Conservation (phyloP, 2,113 vertebrate species). For the Natator depressus region DNA sequence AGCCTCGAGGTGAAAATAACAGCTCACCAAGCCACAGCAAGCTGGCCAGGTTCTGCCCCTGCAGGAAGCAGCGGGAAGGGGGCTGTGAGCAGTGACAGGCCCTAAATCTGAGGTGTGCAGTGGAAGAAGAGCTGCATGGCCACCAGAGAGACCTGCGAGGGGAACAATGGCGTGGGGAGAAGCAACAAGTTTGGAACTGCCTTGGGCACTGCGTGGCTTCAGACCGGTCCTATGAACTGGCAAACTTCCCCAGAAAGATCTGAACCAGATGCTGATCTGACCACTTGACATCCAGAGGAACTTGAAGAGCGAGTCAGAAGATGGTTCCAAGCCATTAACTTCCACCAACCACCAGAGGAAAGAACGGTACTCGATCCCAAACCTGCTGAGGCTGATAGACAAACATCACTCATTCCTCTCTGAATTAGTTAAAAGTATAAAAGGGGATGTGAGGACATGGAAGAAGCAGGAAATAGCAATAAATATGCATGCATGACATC, state of each 20-base stretch:
- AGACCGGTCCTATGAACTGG: background rate
- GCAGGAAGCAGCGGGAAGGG: background rate
- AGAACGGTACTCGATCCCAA: slow-evolving; percentile 17
- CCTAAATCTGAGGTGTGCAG: slow-evolving; percentile 42
- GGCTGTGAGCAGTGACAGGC: slow-evolving; percentile 12
- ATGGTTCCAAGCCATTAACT: background rate
- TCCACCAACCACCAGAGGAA: slow-evolving; percentile 9
- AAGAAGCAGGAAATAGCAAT: background rate
- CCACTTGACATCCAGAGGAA: background rate
- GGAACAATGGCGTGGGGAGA: background rate
- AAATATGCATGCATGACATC: background rate
- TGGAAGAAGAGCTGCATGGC: slow-evolving; percentile 43
- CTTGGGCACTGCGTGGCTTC: slow-evolving; percentile 2
- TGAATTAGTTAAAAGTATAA: slow-evolving; percentile 1
- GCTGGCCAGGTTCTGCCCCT: background rate
- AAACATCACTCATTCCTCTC: slow-evolving; percentile 24
- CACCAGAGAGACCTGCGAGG: background rate
- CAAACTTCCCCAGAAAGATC: background rate
- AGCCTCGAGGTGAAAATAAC: background rate
- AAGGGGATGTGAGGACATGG: background rate
- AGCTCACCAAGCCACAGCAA: background rate
- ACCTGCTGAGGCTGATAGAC: slow-evolving; percentile 17
- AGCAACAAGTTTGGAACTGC: background rate
- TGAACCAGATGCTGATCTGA: accelerated
- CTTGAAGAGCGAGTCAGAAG: background rate